Base-by-base conservation (phyloP, 1,140 invertebrate species). In the Pomacea maculata region DNA sequence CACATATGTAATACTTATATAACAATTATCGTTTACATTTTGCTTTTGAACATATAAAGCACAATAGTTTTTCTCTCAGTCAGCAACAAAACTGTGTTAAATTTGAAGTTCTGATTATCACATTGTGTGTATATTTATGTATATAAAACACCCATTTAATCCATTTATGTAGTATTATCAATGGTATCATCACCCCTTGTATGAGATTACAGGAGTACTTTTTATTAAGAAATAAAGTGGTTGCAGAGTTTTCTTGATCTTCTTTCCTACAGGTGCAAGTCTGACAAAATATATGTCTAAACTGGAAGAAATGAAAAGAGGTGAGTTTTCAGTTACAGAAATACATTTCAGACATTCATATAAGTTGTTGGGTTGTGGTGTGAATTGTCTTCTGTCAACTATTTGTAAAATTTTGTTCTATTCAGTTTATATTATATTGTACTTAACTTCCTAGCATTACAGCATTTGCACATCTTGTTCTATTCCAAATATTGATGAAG, bases 271-370 rank as follows among this genome's bases (percentile, higher is more conserved):
- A 90, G 88, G 89, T 67, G 83, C 87, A 29, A 90, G 90, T 84
- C 73, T 91, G 25, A 87, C 89, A 52, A 90, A 86, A 79, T 91
- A 91, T 79, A 79, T 91, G 84, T 85, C 87, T 64, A 90, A 88
- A 76, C 87, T 91, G 80, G 90, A 91, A 85, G 89, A 91, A 77
- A 86, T 91, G 34, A 88, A 87, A 85, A 87, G 85, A 85, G 87
- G 90, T 91, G 83, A 86, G 89, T 87, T 21, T 45, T 61, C 70
- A 79, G 19, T 70, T 61, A 76, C 15, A 57, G 6, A 1, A 7
- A 25, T 25, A 70, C 34, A 70, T 21, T 25, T 25, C 67, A 25
- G n/a, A 70, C 67, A 34, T 70, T 25, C 12, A 21, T 19, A 70
- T 70, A 70, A 14, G 21, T 14, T 45, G 17, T 10, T 73, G 52